Evolutionary conservation across 2,888 invertebrate species (phyloP).

Genomic region (Perizoma flavofasciatum): DNA sequence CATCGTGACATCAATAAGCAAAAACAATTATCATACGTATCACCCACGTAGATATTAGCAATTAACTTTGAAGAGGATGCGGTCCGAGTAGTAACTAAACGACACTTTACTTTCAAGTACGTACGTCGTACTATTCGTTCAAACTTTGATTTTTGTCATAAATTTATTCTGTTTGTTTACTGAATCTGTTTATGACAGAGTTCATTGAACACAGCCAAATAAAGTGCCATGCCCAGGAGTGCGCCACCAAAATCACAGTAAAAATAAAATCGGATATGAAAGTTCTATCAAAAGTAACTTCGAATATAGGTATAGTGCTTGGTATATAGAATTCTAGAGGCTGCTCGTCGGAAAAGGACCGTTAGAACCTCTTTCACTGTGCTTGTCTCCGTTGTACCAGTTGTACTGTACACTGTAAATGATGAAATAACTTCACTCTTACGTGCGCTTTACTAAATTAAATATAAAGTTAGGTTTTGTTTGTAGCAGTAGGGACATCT

Average conservation of each 20-base stretch:
- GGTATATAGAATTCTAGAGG: constrained; percentile 19
- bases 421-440: constrained; percentile 19
- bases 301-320: constrained; percentile 8
- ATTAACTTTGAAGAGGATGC: constrained; percentile 3
- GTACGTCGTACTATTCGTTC: neutral
- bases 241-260: constrained; percentile 9
- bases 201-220: constrained; percentile 32
- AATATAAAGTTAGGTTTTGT: too few species aligned
- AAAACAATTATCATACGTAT: constrained; percentile 26
- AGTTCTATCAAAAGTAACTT: constrained; percentile 11
- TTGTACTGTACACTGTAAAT: constrained; percentile 16
- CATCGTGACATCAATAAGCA: constrained; percentile 46
- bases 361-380: constrained; percentile 51
- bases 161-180: constrained; percentile 24
- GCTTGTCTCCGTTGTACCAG: constrained; percentile 25
- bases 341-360: constrained; percentile 35
- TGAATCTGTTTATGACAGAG: constrained; percentile 24
- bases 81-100: neutral
- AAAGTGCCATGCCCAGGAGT: constrained; percentile 11
- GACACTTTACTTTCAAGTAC: neutral
- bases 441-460: too few species aligned
- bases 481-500: too few species aligned
- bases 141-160: neutral
- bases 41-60: constrained; percentile 16
- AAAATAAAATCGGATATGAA: constrained; percentile 19